A percentile compares a stretch with the other conserved stretches of the same genome.
These are phyloP conservation scores for Himalopsyche anomala DNA, from an alignment of 2,888 invertebrate genomes.

Conservation along the genomic window DNA sequence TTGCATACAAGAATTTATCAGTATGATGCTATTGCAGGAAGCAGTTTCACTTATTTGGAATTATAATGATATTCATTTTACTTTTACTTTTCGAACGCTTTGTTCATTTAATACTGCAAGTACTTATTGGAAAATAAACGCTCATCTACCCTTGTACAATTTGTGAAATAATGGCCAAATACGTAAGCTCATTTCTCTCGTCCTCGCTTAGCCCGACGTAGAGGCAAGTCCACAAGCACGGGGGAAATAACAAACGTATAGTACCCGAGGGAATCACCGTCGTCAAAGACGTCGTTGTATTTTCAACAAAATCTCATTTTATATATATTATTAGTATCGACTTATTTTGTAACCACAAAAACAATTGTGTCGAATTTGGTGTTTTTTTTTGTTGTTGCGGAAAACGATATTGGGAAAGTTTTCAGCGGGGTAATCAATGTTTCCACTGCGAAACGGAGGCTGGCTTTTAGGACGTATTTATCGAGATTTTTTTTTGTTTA, in stretches of 20 bases:
- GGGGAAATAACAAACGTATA: conserved; percentile 40
- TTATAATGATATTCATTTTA: too few species aligned
- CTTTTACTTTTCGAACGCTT: too few species aligned
- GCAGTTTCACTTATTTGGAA: too few species aligned
- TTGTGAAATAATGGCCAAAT: neutral
- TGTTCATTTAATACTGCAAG: neutral
- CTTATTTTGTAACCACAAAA: conserved; percentile 10
- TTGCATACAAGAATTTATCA: too few species aligned
- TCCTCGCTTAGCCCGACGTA: neutral
- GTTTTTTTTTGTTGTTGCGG: too few species aligned
- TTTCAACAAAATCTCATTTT: conserved; percentile 32
- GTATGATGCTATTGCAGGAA: too few species aligned
- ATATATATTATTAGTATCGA: conserved; percentile 2
- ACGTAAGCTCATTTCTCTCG: neutral
- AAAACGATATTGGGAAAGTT: too few species aligned
- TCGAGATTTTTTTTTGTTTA: too few species aligned
- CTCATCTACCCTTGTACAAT: neutral
- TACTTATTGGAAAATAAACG: neutral
- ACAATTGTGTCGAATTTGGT: neutral
- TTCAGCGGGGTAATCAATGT: too few species aligned
- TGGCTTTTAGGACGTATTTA: too few species aligned
- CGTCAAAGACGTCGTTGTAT: conserved; percentile 35
- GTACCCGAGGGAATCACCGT: conserved; percentile 33
- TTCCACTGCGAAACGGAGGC: too few species aligned
- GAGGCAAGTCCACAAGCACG: conserved; percentile 2